These are phyloP conservation scores for Bufotes viridis DNA, from an alignment of 2,797 vertebrate species.

Conservation along the genomic window DNA sequence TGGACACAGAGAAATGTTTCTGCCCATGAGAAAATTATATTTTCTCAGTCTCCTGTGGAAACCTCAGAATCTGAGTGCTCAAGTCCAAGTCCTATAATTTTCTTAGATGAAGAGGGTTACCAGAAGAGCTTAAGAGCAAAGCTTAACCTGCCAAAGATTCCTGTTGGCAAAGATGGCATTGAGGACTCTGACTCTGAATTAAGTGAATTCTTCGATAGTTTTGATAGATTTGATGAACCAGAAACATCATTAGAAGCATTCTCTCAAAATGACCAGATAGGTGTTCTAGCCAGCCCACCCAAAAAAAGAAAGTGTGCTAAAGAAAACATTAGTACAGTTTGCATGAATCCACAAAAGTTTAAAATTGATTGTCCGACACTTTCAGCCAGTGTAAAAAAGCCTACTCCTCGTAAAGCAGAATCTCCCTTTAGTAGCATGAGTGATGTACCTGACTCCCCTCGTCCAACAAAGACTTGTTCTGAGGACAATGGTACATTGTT, in stretches of 20 bases:
- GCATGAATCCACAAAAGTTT: conserved; percentile 96
- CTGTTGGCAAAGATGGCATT: conserved; percentile 87
- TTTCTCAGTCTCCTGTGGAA: conserved; percentile 82
- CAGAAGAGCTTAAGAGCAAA: conserved; percentile 95
- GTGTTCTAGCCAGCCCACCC: conserved; percentile 67
- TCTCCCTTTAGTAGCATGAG: conserved; percentile 83
- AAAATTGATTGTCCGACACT: conserved; percentile 89
- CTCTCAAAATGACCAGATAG: conserved; percentile 69
- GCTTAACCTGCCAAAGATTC: conserved; percentile 93
- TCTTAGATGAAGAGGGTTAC: conserved; percentile 97
- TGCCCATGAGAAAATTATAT: conserved; percentile 72
- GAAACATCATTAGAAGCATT: conserved; percentile 80
- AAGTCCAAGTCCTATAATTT: conserved; percentile 97
- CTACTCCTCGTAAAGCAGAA: conserved; percentile 93
- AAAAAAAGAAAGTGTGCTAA: conserved; percentile 76
- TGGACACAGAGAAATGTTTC: conserved; percentile 85
- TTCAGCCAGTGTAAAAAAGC: conserved; percentile 92
- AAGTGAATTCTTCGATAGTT: conserved; percentile 99
- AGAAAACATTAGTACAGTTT: conserved; percentile 70
- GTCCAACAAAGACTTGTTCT: conserved; percentile 80
- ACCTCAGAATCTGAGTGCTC: conserved; percentile 96
- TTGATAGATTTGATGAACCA: conserved; percentile 95
- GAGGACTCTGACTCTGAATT: conserved; percentile 99
- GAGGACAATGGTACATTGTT: conserved; percentile 90
- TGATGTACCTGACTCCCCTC: conserved; percentile 87